Evolutionary conservation across 2,888 invertebrate species (phyloP), one percentile per base, ranked within the genome.

Genomic region (Pollenia labialis): DNA sequence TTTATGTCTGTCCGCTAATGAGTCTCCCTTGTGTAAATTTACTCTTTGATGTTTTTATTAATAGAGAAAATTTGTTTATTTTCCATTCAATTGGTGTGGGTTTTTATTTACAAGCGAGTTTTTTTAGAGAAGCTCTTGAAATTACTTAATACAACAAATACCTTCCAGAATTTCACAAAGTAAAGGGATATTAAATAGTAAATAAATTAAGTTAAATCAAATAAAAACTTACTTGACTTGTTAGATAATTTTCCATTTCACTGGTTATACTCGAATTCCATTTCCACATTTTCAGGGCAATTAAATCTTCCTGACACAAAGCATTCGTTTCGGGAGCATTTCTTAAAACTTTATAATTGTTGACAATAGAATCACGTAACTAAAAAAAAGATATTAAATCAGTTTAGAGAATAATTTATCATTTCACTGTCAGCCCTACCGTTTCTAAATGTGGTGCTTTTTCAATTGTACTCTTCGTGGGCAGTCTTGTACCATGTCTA

Each of bases 401-500:
- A 32, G 32, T 32, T 32, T 6, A 32, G 32, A 32, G 32, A 32
- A 32, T 32, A 32, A 32, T 32, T 32, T 32, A 32, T 32, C 32
- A 32, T 32, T 6, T 32, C 32, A 6, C 32, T 32, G 32, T 32
- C 32, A 32, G 32, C 4, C 92, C 77, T 94, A 96, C 93, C 79
- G 94, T 94, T 0, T 93, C 93, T 18, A 97, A 93, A 23, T 94
- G 93, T 64, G 94, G 93, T 52, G 97, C 93, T 9, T 94, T 93
- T 3, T 91, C 88, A 10, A 96, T 95, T 79, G 95, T 95, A 1
- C 92, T 91, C 0, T 93, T 92, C 16, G 94, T 94, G 0, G 97
- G 96, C 88, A 95, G 94, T 88, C 95, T 94, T 0, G 96, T 95
- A 9, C 97, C 97, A 89, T 96, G 96, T 4, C 96, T 94, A 88